Percentiles rank a stretch among this genome's conserved stretches.
These are phyloP conservation scores for Drosophila triauraria DNA, from an alignment of 1,140 invertebrate species.

Conservation along the genomic window DNA sequence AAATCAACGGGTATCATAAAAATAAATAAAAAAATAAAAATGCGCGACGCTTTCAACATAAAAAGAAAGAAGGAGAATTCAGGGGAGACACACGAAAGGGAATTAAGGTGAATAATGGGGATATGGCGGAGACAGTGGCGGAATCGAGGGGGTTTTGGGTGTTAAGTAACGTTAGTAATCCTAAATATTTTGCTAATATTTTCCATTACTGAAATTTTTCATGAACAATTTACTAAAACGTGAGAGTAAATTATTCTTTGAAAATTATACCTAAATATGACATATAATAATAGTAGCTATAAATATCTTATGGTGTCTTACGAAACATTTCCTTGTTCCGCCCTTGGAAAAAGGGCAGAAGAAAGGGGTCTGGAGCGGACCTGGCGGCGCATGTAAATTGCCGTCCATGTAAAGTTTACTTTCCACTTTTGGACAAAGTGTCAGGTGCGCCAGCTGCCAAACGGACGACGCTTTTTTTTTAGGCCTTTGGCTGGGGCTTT, in stretches of 20 bases:
- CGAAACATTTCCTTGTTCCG: neutral
- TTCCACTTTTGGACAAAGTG: constrained; percentile 70
- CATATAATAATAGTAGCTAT: too few relatives aligned
- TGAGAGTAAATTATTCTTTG: neutral
- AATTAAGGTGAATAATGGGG: constrained; percentile 29
- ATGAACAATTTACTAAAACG: too few relatives aligned
- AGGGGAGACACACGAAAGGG: constrained; percentile 5
- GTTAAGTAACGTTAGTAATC: too few relatives aligned
- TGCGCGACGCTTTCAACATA: constrained; percentile 76
- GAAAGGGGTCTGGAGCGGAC: constrained; percentile 2
- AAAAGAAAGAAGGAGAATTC: constrained; percentile 47
- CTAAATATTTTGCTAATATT: too few relatives aligned
- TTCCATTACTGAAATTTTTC: too few relatives aligned
- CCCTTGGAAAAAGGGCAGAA: neutral
- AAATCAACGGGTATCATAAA: constrained; percentile 71
- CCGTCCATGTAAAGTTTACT: constrained; percentile 56
- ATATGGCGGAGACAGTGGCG: constrained; percentile 10
- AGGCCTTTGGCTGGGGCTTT: neutral
- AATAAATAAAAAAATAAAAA: constrained; percentile 77
- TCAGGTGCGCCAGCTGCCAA: constrained; percentile 62
- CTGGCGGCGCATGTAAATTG: constrained; percentile 69
- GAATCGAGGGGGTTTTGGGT: too few relatives aligned
- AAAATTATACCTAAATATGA: too few relatives aligned
- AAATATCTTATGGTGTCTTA: too few relatives aligned
- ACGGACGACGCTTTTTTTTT: constrained; percentile 41